Conservation (phyloP, 2,888 invertebrate species). For the Chrysotoxum bicinctum region DNA sequence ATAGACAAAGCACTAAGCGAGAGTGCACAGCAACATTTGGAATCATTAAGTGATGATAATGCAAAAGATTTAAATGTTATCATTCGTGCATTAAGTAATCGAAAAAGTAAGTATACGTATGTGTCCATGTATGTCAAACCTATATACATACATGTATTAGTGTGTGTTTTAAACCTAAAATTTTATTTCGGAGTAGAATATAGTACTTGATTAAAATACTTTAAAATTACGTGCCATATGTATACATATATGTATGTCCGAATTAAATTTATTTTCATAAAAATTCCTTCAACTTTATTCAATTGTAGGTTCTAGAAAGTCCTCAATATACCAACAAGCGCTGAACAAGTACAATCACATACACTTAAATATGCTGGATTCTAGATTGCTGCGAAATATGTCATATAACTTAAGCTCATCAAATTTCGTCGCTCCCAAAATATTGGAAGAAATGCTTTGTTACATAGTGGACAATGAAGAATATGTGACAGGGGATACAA, state of each 20-base stretch:
- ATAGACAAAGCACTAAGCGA: conserved; percentile 78
- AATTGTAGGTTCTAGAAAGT: conserved; percentile 78
- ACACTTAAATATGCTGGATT: conserved; percentile 79
- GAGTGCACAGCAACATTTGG: conserved; percentile 79
- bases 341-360: conserved; percentile 79
- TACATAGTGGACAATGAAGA: conserved; percentile 82
- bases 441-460: conserved; percentile 82
- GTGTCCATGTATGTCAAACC: too few relatives aligned
- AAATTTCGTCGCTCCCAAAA: conserved; percentile 81
- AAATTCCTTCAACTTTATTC: not conserved
- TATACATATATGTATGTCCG: too few relatives aligned
- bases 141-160: too few relatives aligned
- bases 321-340: conserved; percentile 78
- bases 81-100: conserved; percentile 77
- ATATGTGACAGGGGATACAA: conserved; percentile 82
- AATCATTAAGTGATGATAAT: conserved; percentile 73
- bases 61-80: conserved; percentile 78
- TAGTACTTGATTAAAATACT: too few relatives aligned
- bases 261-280: too few relatives aligned
- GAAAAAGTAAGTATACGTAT: conserved; percentile 76
- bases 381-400: conserved; percentile 82
- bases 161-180: too few relatives aligned
- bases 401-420: conserved; percentile 80
- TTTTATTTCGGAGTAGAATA: too few relatives aligned
- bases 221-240: too few relatives aligned